Evolutionary conservation across 2,113 vertebrate species (phyloP), one percentile per base, ranked within the genome.

Genomic region (Macquaria ambigua): DNA sequence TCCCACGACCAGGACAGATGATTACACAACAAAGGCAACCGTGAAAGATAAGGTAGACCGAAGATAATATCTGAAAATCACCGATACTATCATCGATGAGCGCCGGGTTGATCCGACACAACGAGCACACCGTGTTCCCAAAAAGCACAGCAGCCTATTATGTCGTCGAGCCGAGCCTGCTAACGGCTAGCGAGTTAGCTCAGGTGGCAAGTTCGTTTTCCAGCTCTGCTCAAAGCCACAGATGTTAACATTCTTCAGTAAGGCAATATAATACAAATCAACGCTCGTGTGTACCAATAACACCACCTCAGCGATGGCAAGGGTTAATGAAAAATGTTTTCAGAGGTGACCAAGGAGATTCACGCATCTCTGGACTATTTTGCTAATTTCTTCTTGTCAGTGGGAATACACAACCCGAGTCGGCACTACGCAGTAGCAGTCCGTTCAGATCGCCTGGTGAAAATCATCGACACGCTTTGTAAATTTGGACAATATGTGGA

Each of bases 351-450:
- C 74, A 85, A 16, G 21, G n/a, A 87, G 48, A 82, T 5, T 63
- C 34, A 87, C 37, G 75, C 74, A 89, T 79, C 78, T 74, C 61
- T 59, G 55, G 62, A 83, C 83, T 93, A 79, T 82, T 91, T 89
- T 84, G 90, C 81, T 94, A 93, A 90, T 91, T 86, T 75, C 83
- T 85, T 84, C 76, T 85, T 80, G 84, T 81, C 89, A 85, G 50
- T 56, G 41, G 67, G 63, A 75, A 84, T 20, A 87, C 77, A 88
- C 76, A 80, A 75, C 14, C 48, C 59, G 28, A 63, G 76, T 82
- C 76, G 79, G 81, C 70, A 86, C 86, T 79, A 87, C 89, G 81
- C 87, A 72, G 25, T 87, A 84, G 87, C 10, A 25, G 88, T 25
- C 74, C 52, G 46, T 0, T 6, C 1, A 77, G 74, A 91, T 20